Evolutionary conservation across 1,140 invertebrate species (phyloP), one percentile per base, ranked within the genome.

Genomic region (Radopholus similis): DNA sequence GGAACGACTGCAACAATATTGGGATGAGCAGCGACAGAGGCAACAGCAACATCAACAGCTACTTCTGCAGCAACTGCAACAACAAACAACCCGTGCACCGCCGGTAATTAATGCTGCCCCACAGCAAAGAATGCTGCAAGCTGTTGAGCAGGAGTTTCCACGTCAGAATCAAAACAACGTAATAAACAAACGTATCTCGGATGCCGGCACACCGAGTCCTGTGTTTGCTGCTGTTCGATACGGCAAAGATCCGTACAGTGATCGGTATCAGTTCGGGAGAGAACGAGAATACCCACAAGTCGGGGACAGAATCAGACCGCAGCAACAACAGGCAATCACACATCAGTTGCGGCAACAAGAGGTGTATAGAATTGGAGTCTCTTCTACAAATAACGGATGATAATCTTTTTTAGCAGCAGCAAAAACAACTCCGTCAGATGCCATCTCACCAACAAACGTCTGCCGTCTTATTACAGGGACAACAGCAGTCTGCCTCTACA

Each of bases 1-100:
- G 9, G 15, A 30, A 11, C 42, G 65, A 70, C 66, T 66, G 35
- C 66, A 68, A 69, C 34, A 67, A 56, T 49, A 44, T 53, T 34
- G 51, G 2, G 28, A 66, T 34, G 54, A 60, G n/a, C 55, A 64
- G 37, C 64, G 34, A 37, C 28, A 66, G 47, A n/a, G 37, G 44
- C 32, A 28, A 54, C 32, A 70, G 40, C 63, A 64, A 64, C 55
- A 63, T 35, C 35, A 21, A 63, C n/a, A 42, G 58, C 35, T 56
- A 18, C 58, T 56, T 15, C 35, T 47, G 54, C 64, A 38, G 38
- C 37, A 69, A 66, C 28, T 28, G 38, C 38, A 32, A 47, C 40
- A 35, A 58, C 23, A 57, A 57, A 34, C 4, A 55, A 55, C 26
- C n/a, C n/a, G 13, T 32, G 35, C 26, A 58, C 40, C 28, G 35